phyloP scores from a whole-genome alignment of 2,113 vertebrate species.

The cat (Felis catus) region DNA sequence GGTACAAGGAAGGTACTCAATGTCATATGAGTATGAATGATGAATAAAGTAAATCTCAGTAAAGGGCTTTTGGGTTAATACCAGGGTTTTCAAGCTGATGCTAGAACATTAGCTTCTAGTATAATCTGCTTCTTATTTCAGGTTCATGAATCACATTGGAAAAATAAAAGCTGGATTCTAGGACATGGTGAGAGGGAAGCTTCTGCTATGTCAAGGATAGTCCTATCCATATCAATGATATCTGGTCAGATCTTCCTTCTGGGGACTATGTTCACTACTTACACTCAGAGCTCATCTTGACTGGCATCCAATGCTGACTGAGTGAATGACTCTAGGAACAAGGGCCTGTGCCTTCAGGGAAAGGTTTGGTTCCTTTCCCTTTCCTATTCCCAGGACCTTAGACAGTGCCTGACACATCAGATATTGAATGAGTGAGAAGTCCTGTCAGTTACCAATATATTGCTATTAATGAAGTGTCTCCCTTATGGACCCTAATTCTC shows the following conservation, averaged over 20 bases:
- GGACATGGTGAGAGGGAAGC: neutral
- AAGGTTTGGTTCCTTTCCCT: neutral
- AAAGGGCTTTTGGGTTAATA: neutral
- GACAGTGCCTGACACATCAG: neutral
- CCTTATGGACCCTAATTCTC: neutral
- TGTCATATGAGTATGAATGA: neutral
- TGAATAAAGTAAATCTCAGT: neutral
- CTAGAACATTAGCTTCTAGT: neutral
- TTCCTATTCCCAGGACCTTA: neutral
- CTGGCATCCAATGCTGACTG: neutral
- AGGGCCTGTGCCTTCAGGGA: neutral
- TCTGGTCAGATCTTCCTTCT: neutral
- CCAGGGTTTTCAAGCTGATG: neutral
- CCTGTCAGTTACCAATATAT: neutral
- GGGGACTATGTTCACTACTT: neutral
- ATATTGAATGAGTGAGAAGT: neutral
- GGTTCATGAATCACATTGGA: neutral
- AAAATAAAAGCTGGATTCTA: constrained; percentile 16
- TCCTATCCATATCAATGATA: neutral
- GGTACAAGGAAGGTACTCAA: neutral
- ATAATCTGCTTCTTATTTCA: constrained; percentile 13
- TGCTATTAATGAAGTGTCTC: neutral
- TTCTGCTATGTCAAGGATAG: neutral
- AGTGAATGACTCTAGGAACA: neutral
- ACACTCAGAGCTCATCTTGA: too few species aligned